A percentile compares a stretch with the other conserved stretches of the same genome.
Evolutionary conservation across 2,888 invertebrate genomes (phyloP).

Genomic region (Tolmerus cingulatus): DNA sequence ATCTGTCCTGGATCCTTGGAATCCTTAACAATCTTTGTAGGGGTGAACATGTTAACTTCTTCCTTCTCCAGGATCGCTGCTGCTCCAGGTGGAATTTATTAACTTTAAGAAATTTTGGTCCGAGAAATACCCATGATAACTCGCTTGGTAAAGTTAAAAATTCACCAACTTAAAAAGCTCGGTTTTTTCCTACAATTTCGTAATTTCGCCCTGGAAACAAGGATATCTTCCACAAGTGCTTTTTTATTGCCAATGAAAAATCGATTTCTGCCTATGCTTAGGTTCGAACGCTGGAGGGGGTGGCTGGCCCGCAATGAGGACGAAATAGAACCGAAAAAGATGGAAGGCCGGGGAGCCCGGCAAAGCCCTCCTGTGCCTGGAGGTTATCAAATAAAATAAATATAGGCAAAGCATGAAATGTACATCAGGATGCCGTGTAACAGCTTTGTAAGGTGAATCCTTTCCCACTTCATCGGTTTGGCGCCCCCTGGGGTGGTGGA

Average conservation of each 20-base stretch:
- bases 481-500: not conserved
- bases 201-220: not conserved
- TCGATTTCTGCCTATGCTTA: not conserved
- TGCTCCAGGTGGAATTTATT: not conserved
- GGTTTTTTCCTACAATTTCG: not conserved
- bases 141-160: not conserved
- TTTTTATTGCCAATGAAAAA: constrained; percentile 16
- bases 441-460: constrained; percentile 1
- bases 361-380: not conserved
- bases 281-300: not conserved
- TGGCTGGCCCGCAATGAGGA: not conserved
- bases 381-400: constrained; percentile 19
- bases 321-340: not conserved
- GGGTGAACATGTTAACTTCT: not conserved
- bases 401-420: constrained; percentile 9
- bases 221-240: not conserved
- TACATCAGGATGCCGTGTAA: not conserved
- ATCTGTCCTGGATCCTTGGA: not conserved
- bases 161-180: not conserved
- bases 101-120: not conserved
- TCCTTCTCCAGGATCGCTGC: not conserved
- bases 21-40: not conserved
- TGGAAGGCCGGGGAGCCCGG: not conserved
- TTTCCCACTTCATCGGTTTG: not conserved
- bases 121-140: not conserved